Evolutionary conservation across 2,797 vertebrate species (phyloP), one percentile per base, ranked within the genome.

Genomic region (Tympanoctomys barrerae): DNA sequence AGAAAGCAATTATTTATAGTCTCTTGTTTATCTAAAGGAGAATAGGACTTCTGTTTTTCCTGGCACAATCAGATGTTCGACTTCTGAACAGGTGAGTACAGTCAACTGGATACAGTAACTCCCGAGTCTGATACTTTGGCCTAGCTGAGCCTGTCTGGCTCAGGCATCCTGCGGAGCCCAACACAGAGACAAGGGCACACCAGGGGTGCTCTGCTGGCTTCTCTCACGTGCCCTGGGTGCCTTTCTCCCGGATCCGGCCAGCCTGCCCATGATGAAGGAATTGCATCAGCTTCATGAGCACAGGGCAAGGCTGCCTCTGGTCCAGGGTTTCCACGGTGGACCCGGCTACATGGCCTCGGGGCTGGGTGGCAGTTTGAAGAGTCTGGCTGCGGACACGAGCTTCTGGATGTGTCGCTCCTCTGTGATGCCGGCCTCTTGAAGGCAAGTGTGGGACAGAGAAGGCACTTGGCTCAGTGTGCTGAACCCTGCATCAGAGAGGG

Each of bases 361-460:
- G 96, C 97, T 97, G 19, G 98, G 97, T 42, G 97, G 97, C 83
- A 96, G 92, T 98, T 98, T 98, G 98, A 99, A 98, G 97, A 98
- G 97, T 96, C 98, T 99, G 52, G 99, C 99, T 11, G 99, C 99
- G 1, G 98, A 98, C 96, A 99, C 94, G 79, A 99, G 99, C 84
- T 99, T 99, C 92, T 98, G 99, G 97, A 99, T 98, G 92, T 99
- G 99, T 88, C 99, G 98, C 93, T 99, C 99, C 93, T 99, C 99
- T 95, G 98, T 98, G 97, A 99, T 99, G 31, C 99, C 99, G 1
- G 99, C 99, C 93, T 99, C 99, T 97, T 99, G 98, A 96, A 98
- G 99, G 54, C 96, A 98, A 95, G 98, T 98, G 98, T 99, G 99
- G 13, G 99, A 99, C 94, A 99, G 98, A 97, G 98, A 98, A 97